Conservation (phyloP, 64 coral and sea anemone species). For the Actinia equina region DNA sequence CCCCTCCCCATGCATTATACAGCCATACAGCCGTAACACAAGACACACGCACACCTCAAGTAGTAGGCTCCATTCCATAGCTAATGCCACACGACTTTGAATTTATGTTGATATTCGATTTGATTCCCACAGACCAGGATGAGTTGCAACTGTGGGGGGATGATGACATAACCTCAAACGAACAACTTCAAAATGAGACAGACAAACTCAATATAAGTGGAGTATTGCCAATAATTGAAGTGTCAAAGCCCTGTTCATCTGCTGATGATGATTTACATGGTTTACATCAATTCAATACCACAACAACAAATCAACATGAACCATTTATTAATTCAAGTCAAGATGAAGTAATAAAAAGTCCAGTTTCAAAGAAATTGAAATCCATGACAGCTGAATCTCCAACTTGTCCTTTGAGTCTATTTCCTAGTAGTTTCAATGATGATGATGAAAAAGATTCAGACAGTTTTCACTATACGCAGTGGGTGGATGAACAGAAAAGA, state of each 20-base stretch:
- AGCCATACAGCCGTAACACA: no score
- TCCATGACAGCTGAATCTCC: not conserved
- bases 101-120: no score
- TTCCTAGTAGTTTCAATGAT: slow-evolving; percentile 4
- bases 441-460: slow-evolving; percentile 11
- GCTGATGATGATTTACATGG: not conserved
- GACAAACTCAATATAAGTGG: not conserved
- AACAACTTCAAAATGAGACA: not conserved
- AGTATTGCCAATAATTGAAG: not conserved
- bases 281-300: not conserved
- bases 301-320: not conserved
- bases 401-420: not conserved
- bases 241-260: not conserved
- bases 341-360: not conserved
- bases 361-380: not conserved
- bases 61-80: no score
- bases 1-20: no score
- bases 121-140: not conserved
- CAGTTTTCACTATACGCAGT: slow-evolving; percentile 41
- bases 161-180: not conserved
- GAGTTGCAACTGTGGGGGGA: not conserved
- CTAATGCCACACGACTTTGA: no score
- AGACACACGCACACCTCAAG: no score
- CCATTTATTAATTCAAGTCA: not conserved
- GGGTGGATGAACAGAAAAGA: slow-evolving; percentile 32